Conservation (phyloP, 2,113 vertebrate species). For the Podarcis cretensis region DNA sequence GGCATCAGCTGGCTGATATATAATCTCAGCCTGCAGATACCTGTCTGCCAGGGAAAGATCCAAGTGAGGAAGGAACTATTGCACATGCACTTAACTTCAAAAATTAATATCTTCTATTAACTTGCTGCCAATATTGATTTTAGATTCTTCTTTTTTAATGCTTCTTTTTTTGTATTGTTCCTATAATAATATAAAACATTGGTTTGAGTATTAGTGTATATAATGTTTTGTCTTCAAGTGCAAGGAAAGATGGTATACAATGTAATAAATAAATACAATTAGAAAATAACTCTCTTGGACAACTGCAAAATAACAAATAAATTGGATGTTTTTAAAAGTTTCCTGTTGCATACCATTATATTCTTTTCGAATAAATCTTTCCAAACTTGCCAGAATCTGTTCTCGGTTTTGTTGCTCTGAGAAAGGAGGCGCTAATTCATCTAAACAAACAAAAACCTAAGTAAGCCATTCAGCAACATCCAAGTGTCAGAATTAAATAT, state of each 20-base stretch:
- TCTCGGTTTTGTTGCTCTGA: conserved; percentile 95
- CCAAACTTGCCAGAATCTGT: conserved; percentile 91
- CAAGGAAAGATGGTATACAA: no score
- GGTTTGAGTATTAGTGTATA: neutral
- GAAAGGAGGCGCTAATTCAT: conserved; percentile 88
- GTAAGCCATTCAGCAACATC: conserved; percentile 27
- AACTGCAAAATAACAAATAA: no score
- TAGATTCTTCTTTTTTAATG: neutral
- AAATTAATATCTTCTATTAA: neutral
- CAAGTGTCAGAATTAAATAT: neutral
- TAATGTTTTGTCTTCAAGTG: no score
- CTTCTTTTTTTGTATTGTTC: neutral
- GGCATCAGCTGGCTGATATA: neutral
- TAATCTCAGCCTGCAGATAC: neutral
- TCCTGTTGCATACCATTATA: conserved; percentile 86
- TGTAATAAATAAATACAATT: no score
- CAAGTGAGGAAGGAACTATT: neutral
- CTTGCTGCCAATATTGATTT: neutral
- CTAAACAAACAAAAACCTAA: conserved; percentile 71
- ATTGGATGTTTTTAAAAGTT: neutral
- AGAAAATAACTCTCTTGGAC: no score
- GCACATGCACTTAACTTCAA: neutral
- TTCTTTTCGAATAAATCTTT: conserved; percentile 96
- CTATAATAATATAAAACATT: neutral
- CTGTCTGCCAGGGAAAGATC: neutral